Conservation (phyloP, 2,113 vertebrate genomes). For the Rhinoderma darwinii region DNA sequence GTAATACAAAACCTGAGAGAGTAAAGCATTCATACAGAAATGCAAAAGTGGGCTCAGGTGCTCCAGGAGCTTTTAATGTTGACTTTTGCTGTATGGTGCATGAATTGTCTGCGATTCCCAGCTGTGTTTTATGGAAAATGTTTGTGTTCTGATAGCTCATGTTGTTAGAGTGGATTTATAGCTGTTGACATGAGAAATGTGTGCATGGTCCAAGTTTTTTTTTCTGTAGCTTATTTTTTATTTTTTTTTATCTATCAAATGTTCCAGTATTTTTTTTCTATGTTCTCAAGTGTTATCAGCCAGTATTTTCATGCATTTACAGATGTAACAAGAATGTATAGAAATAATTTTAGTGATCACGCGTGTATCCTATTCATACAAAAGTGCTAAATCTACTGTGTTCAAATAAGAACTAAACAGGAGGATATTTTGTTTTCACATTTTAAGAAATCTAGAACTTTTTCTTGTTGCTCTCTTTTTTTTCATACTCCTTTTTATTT, state of each 20-base stretch:
- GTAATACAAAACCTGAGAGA: neutral
- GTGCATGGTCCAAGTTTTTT: neutral
- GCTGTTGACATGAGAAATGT: conserved; percentile 53
- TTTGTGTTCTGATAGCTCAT: conserved; percentile 37
- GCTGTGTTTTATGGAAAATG: conserved; percentile 1
- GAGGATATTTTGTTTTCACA: too few relatives aligned
- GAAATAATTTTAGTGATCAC: neutral
- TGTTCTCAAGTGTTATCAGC: neutral
- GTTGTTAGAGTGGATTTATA: conserved; percentile 43
- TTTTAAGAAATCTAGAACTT: too few relatives aligned
- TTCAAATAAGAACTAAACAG: too few relatives aligned
- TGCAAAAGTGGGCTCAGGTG: conserved; percentile 40
- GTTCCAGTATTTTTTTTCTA: neutral
- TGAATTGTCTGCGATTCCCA: conserved; percentile 38
- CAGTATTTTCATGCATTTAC: neutral
- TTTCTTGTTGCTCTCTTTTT: too few relatives aligned
- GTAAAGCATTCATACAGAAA: neutral
- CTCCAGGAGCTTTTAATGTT: conserved; percentile 28
- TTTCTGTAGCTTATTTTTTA: neutral
- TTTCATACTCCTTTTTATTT: too few relatives aligned
- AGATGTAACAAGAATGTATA: neutral
- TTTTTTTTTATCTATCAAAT: neutral
- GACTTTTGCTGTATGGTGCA: conserved; percentile 21
- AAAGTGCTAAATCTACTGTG: too few relatives aligned
- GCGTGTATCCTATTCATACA: too few relatives aligned